Base-by-base conservation (phyloP, 1,140 invertebrate genomes). In the Aleiodes sp. region DNA sequence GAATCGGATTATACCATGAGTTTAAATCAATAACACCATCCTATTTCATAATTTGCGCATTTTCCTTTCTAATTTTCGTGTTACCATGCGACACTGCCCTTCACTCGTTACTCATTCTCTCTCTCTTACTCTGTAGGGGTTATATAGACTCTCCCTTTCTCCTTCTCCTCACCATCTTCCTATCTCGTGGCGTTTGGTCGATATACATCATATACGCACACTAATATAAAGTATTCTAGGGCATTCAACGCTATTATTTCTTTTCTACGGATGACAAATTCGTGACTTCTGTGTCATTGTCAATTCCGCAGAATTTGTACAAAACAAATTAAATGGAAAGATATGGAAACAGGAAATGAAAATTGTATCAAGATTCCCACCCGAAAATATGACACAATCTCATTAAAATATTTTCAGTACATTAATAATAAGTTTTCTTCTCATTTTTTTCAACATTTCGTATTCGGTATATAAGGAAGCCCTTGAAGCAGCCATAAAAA, bases 121-220 rank as follows among this genome's bases (percentile, higher is more conserved):
- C 59, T 29, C 60, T 67, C 39, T 29, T 26, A n/a, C 24, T 57
- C 37, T 16, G 39, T 8, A 16, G 57, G 29, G 14, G n/a, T 16
- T 31, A 16, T 28, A 56, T 26, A 56, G 19, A 56, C 39, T 33
- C n/a, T 19, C 39, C 7, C 26, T 12, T 4, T 56, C 52, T 28
- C 56, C 33, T 35, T 6, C 41, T 24, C 64, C 65, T 33, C 29
- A 31, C 56, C 39, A 41, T 59, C 35, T 43, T 10, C 16, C 16
- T 28, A 33, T 62, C 37, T 63, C 41, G 31, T 68, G 24, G 41
- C 41, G 67, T 69, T 69, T 69, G 67, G 67, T 69, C 67, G 67
- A 69, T 69, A 69, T 39, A 60, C 59, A 26, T 62, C 59, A 69
- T 59, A 62, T 33, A 56, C 64, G 46, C 46, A 56, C 31, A 56